Evolutionary conservation across 2,113 vertebrate genomes (phyloP).

Genomic region (Zapornia atra): DNA sequence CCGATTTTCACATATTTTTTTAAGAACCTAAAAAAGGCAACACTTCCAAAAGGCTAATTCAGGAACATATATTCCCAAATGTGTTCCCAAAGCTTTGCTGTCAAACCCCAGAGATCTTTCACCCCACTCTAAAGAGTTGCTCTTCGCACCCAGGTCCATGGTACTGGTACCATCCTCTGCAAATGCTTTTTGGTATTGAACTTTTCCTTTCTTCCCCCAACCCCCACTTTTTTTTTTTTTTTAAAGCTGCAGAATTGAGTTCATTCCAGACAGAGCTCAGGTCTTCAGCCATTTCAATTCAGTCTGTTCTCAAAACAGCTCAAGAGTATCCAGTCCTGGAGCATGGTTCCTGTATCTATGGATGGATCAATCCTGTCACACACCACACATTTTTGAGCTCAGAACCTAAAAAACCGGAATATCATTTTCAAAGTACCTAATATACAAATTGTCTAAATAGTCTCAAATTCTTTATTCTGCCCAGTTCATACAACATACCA

Average conservation of each 20-base stretch:
- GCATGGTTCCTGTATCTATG: rapidly evolving
- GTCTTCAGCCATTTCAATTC: neutral
- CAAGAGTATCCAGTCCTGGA: neutral
- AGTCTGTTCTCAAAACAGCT: neutral
- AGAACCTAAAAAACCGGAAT: neutral
- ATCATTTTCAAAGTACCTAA: neutral
- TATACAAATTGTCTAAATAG: neutral
- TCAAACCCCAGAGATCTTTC: neutral
- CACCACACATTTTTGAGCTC: neutral
- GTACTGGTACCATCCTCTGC: neutral
- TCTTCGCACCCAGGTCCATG: neutral
- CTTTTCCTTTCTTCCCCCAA: no score
- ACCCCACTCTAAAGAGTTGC: neutral
- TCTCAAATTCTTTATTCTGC: neutral
- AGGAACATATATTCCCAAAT: neutral
- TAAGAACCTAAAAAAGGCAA: neutral
- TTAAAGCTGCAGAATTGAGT: neutral
- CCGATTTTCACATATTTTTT: neutral
- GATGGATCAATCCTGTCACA: neutral
- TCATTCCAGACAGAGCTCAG: neutral
- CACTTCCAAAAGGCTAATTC: neutral
- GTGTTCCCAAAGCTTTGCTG: neutral
- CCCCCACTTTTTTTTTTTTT: no score
- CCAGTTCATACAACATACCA: neutral
- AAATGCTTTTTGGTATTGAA: neutral